Percentiles rank a stretch among this genome's conserved stretches.
Conservation (phyloP, 2,113 vertebrate genomes). For the Melozone crissalis region DNA sequence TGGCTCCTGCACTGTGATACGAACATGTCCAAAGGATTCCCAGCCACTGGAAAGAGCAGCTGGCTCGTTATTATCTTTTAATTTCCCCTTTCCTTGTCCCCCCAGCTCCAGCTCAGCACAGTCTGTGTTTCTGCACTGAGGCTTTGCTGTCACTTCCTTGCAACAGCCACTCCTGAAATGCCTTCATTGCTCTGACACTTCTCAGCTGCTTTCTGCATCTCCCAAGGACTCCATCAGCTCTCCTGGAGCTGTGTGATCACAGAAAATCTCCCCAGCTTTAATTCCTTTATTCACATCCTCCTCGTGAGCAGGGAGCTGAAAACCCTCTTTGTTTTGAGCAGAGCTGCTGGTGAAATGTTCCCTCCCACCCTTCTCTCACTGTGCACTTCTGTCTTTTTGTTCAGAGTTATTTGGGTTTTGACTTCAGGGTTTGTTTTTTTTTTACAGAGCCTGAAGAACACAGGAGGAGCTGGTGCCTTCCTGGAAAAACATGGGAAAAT, state of each 20-base stretch:
- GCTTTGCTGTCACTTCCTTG: slow-evolving; percentile 17
- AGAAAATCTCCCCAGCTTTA: neutral
- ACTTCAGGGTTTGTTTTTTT: neutral
- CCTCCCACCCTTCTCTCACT: neutral
- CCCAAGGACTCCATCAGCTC: slow-evolving; percentile 6
- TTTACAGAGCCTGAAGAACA: neutral
- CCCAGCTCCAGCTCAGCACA: neutral
- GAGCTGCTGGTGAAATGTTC: slow-evolving; percentile 1
- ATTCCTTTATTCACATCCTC: neutral
- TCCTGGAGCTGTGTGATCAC: slow-evolving; percentile 9
- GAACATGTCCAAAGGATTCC: neutral
- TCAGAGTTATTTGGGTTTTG: slow-evolving; percentile 26
- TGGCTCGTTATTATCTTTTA: neutral
- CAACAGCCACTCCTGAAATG: slow-evolving; percentile 1
- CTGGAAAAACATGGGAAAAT: neutral
- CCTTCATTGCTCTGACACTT: slow-evolving; percentile 50
- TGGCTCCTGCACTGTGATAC: neutral
- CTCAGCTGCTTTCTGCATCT: slow-evolving; percentile 42
- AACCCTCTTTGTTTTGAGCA: neutral
- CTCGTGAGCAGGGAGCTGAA: neutral
- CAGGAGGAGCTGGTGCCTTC: neutral
- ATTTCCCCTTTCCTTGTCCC: neutral
- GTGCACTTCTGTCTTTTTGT: neutral
- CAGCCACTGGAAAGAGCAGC: neutral
- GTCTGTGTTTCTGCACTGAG: neutral